phyloP scores from a whole-genome alignment of 2,113 vertebrate species.

The Bucco capensis region DNA sequence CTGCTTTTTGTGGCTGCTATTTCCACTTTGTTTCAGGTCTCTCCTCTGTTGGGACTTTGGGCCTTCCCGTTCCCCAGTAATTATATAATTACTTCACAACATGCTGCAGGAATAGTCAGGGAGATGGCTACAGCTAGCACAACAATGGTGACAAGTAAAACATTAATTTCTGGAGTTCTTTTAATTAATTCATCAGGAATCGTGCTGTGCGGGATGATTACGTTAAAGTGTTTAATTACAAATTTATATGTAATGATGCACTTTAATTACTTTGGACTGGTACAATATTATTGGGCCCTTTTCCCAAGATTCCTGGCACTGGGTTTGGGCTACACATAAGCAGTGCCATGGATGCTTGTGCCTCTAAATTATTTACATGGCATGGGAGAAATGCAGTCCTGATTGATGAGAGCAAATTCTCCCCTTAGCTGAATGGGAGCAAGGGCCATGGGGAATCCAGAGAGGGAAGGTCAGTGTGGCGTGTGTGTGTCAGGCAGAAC shows the following conservation, averaged over 20 bases:
- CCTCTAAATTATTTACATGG: slow-evolving; percentile 75
- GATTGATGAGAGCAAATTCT: slow-evolving; percentile 32
- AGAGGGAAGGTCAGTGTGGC: not conserved
- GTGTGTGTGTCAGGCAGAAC: not conserved
- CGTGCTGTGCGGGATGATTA: slow-evolving; percentile 88
- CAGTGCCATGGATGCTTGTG: slow-evolving; percentile 62
- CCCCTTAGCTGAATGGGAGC: slow-evolving; percentile 9
- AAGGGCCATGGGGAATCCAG: not conserved
- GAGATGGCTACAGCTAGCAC: slow-evolving; percentile 66
- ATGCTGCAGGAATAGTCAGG: slow-evolving; percentile 71
- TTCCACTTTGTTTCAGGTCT: slow-evolving; percentile 56
- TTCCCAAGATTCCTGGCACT: slow-evolving; percentile 81
- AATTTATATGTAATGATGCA: slow-evolving; percentile 90
- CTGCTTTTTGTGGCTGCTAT: slow-evolving; percentile 10
- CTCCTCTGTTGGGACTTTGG: slow-evolving; percentile 67
- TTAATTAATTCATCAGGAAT: slow-evolving; percentile 89
- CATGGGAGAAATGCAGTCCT: slow-evolving; percentile 60
- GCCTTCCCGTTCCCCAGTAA: slow-evolving; percentile 65
- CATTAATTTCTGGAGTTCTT: slow-evolving; percentile 87
- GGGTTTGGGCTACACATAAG: slow-evolving; percentile 60
- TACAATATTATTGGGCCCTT: slow-evolving; percentile 88
- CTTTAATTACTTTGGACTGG: slow-evolving; percentile 91
- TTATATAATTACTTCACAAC: slow-evolving; percentile 75
- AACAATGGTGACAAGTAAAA: slow-evolving; percentile 85
- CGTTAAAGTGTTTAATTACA: slow-evolving; percentile 93